Evolutionary conservation across 2,797 vertebrate species (phyloP), one percentile per base, ranked within the genome.

Genomic region (Rhynchonycteris naso): DNA sequence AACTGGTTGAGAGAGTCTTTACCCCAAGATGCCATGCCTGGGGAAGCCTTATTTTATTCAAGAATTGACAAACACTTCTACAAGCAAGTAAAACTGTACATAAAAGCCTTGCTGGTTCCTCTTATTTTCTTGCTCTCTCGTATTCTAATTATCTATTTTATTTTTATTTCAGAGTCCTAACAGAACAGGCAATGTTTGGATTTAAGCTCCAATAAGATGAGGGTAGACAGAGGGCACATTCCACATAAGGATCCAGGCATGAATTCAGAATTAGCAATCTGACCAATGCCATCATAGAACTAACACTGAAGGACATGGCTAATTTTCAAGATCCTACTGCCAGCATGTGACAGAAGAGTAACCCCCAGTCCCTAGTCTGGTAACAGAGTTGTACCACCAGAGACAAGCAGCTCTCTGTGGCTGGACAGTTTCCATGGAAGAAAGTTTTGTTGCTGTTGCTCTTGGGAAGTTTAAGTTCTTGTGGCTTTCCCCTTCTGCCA

Each of bases 91-190:
- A 97, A 95, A 93, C 47, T 92, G 59, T 95, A 80, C 76, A 33
- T 50, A 91, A 5, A 43, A 22, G 72, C 7, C 58, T 91, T 96
- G 86, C 95, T 94, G 80, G 61, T 24, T 13, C 18, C 72, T 84
- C 90, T 6, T 81, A 26, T 86, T 96, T 78, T 84, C 65, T 76
- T 95, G 22, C 61, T 86, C 88, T 90, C 75, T 97, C 90, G 65
- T 92, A 76, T 95, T 95, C 96, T 95, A 96, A 54, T 90, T 96
- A 92, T 96, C 85, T 96, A 54, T 85, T 98, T 98, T 80, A 87
- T 91, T 90, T 97, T 98, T 93, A 97, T 96, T 92, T 95, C 75
- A 94, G 89, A 2, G 93, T 96, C 93, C 96, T 95, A 95, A 96
- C 96, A 87, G 78, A 88, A 93, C 72, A 95, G 26, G 79, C 79